Percentiles rank a stretch among this genome's conserved stretches.
phyloP scores from a whole-genome alignment of 2,797 vertebrate species.

The Schizopygopsis pylzovi region DNA sequence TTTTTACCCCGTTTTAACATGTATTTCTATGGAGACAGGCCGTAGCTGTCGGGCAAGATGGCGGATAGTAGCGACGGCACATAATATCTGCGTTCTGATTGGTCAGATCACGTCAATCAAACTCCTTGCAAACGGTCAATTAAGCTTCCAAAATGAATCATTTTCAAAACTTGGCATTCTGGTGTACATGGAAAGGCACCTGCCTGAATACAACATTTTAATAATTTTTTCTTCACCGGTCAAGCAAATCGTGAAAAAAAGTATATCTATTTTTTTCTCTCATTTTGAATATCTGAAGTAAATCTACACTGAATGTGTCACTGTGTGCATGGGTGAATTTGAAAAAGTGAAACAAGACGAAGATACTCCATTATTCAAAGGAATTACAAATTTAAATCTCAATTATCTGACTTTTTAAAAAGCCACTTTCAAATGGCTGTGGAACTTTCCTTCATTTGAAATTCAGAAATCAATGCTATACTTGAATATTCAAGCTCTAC shows the following conservation, averaged over 20 bases:
- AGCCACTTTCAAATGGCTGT: neutral
- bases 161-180: neutral
- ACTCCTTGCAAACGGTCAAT: too few relatives aligned
- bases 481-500: neutral
- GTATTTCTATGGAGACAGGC: too few relatives aligned
- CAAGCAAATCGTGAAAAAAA: neutral
- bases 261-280: neutral
- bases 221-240: neutral
- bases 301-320: constrained; percentile 8
- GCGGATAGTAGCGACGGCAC: too few relatives aligned
- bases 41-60: too few relatives aligned
- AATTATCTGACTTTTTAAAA: constrained; percentile 10
- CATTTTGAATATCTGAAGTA: constrained; percentile 15
- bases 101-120: too few relatives aligned
- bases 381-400: neutral
- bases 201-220: constrained; percentile 3
- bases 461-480: constrained; percentile 6
- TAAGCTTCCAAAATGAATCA: constrained; percentile 10
- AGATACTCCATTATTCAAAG: neutral
- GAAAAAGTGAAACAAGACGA: neutral
- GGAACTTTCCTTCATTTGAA: constrained; percentile 13
- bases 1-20: too few relatives aligned
- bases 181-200: neutral
- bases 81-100: too few relatives aligned
- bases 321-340: neutral